Evolutionary conservation across 2,888 invertebrate species (phyloP), one percentile per base, ranked within the genome.

Genomic region (Caradrina kadenii): DNA sequence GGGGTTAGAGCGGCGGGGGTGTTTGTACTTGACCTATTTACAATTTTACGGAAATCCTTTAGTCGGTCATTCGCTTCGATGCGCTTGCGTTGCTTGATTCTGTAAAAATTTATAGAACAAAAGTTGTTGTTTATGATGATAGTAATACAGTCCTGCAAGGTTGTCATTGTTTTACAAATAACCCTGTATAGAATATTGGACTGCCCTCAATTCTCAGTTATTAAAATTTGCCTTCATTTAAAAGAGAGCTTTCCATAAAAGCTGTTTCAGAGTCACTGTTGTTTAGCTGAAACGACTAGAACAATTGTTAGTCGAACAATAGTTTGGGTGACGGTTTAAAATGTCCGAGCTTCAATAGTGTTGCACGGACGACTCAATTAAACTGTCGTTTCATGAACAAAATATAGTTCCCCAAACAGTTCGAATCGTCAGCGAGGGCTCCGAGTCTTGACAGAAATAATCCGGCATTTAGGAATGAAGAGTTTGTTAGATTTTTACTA

Each of bases 271-370:
- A 54, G 58, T 50, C 35, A 22, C 56, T 21, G 31, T 53, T 31
- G 48, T 76, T 31, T 56, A 55, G 55, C 42, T 60, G 22, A 63
- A 67, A 73, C 56, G 35, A 55, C 49, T 56, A 52, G 52, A 56
- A 63, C 60, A 56, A 76, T 61, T 79, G 79, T 79, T 68, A 73
- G 80, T 39, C 22, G 35, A 64, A 76, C 76, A 74, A 79, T 74
- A 69, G 80, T 64, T 74, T 45, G 55, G 76, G 56, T 54, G 68
- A 74, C 74, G 60, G 68, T 74, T 68, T 64, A 69, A 75, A 76
- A 76, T 59, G 80, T 69, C 42, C 45, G 50, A 74, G 53, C 76
- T 68, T 64, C 63, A 76, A 74, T 79, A 58, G 68, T 67, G 52
- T 21, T 52, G 55, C 59, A 65, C 65, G 73, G 39, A 55, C 56